phyloP scores from a whole-genome alignment of 2,797 vertebrate species.

The Peromyscus nudipes region DNA sequence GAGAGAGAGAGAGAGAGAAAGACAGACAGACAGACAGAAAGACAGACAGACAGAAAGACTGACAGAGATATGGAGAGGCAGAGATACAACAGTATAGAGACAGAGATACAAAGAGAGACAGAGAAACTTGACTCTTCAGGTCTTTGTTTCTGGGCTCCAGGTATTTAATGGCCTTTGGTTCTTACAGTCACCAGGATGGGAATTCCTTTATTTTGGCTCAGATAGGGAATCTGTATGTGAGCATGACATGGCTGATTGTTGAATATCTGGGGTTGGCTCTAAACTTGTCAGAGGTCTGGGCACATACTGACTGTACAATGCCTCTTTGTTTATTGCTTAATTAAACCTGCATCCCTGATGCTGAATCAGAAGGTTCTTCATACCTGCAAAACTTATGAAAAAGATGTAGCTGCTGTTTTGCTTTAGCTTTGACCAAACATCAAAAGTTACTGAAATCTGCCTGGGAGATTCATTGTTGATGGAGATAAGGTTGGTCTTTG shows the following conservation, averaged over 20 bases:
- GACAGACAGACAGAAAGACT: background rate
- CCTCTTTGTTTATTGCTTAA: background rate
- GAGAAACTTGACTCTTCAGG: background rate
- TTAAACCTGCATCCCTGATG: background rate
- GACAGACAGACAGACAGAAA: no score
- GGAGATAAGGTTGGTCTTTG: slow-evolving; percentile 24
- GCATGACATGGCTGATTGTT: background rate
- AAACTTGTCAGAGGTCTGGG: background rate
- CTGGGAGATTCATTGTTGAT: slow-evolving; percentile 14
- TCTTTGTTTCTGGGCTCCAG: background rate
- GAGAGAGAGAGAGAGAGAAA: no score
- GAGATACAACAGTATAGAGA: background rate
- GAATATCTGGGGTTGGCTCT: background rate
- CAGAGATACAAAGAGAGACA: background rate
- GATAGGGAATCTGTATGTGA: background rate
- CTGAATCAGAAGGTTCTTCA: background rate
- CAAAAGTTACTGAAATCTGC: slow-evolving; percentile 1
- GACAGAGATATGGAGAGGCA: background rate
- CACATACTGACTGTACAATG: background rate
- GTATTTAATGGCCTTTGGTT: background rate
- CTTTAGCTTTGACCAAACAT: slow-evolving; percentile 33
- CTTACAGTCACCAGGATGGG: background rate
- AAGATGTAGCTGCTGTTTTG: background rate
- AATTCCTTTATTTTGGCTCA: background rate
- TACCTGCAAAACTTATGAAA: background rate